Base-by-base conservation (phyloP, 2,888 invertebrate genomes). In the Pimpla rufipes region DNA sequence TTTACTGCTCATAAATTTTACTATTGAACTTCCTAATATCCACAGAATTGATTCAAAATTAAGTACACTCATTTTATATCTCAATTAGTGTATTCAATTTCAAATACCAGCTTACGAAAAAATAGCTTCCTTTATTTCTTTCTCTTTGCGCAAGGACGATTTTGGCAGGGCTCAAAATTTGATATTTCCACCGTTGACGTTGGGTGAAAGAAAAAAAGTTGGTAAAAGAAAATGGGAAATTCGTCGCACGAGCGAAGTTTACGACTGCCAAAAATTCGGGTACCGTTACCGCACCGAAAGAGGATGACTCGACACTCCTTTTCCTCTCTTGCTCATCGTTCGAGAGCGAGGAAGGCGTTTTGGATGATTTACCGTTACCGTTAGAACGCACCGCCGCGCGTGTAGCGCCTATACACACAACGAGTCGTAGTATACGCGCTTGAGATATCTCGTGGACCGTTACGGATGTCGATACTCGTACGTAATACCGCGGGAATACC, bases 241-340 rank as follows among this genome's bases (percentile, higher is more conserved):
- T 64, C 64, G 21, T 16, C 50, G 35, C 8, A 18, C 23, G 37
- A 18, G 13, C 35, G 21, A 21, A 40, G 35, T 23, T 67, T 55
- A 45, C 68, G 66, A 10, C 8, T 55, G 88, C 89, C 91, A 86
- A 90, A 90, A 90, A 86, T 86, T 79, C 21, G 88, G 2, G 84
- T 92, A 91, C 92, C 92, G 92, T 92, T 92, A 92, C 84, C 86
- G 85, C 62, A 76, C n/a, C 85, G 84, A 83, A 75, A 75, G 81
- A 87, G 86, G 87, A 89, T 86, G 79, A 85, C 86, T 86, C 87
- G 88, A 90, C 89, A 23, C 23, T 23, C 23, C 55, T 55, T 23
- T 13, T 23, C 5, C 52, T 55, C 23, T 10, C 13, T 23, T 52
- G 10, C 21, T 52, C 52, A 52, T 8, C 50, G 71, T 73, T 67